These are phyloP conservation scores for Coilia nasus DNA, from an alignment of 2,797 vertebrate genomes.

Conservation along the genomic window DNA sequence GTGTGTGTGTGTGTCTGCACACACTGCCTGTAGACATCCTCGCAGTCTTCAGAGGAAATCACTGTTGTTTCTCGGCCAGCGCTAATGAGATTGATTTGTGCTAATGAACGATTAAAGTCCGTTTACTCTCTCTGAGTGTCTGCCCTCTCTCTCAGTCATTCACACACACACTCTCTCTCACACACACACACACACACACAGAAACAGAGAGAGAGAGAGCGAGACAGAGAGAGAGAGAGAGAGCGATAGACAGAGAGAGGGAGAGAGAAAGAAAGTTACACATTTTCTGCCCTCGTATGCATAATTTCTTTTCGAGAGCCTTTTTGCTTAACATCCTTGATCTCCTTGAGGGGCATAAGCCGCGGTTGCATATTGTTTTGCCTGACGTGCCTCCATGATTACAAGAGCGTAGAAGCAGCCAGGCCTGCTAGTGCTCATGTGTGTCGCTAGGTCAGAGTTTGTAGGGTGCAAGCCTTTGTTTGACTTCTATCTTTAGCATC, in stretches of 20 bases:
- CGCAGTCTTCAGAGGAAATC: slow-evolving; percentile 34
- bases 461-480: background rate
- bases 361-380: background rate
- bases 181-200: slow-evolving; percentile 18
- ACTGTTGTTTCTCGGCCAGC: slow-evolving; percentile 29
- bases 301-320: background rate
- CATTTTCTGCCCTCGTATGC: no score
- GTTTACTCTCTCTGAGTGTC: slow-evolving; percentile 22
- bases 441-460: background rate
- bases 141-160: slow-evolving; percentile 4
- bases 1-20: slow-evolving; percentile 29
- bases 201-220: no score
- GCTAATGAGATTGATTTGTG: slow-evolving; percentile 26
- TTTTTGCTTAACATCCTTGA: background rate
- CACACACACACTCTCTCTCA: slow-evolving; percentile 19
- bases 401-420: background rate
- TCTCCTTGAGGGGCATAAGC: background rate
- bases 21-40: slow-evolving; percentile 4
- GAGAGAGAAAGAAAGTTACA: no score
- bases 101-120: slow-evolving; percentile 34
- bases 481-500: slow-evolving; percentile 12
- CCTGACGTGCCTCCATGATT: background rate
- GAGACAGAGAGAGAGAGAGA: no score
- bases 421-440: no score
- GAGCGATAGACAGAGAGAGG: no score